Conservation (phyloP, 2,888 invertebrate species). For the Quadroppia sp. region DNA sequence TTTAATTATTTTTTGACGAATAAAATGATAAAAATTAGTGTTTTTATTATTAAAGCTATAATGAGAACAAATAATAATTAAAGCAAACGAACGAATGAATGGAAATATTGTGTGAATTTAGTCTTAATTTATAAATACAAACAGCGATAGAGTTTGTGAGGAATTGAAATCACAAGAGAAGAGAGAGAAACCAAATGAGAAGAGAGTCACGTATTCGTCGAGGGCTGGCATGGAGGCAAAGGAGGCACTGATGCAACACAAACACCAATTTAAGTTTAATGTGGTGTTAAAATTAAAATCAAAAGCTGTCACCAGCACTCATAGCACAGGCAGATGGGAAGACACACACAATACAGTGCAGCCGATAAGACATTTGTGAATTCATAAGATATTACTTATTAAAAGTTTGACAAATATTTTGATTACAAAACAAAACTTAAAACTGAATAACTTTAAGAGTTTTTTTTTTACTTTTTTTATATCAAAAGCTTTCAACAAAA, state of each 20-base stretch:
- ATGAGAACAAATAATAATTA: too few species aligned
- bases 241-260: slow-evolving; percentile 30
- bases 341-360: too few species aligned
- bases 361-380: not conserved
- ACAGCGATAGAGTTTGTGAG: not conserved
- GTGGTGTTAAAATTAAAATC: slow-evolving; percentile 36
- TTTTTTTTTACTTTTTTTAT: not conserved
- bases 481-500: not conserved
- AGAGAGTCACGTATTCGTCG: slow-evolving; percentile 27
- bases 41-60: too few species aligned
- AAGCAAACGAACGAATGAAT: too few species aligned
- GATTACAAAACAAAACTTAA: not conserved
- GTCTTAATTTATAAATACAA: too few species aligned
- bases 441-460: too few species aligned
- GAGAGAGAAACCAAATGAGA: slow-evolving; percentile 13
- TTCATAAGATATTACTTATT: slow-evolving; percentile 29
- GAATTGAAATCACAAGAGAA: slow-evolving; percentile 19
- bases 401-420: slow-evolving; percentile 6
- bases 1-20: not conserved
- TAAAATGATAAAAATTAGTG: not conserved
- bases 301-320: slow-evolving; percentile 31
- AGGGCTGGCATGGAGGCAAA: not conserved
- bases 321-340: not conserved
- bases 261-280: slow-evolving; percentile 37
- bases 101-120: slow-evolving; percentile 16